Percentiles rank a stretch among this genome's conserved stretches.
These are phyloP conservation scores for Epirrhoe alternata DNA, from an alignment of 2,888 invertebrate genomes.

Conservation along the genomic window DNA sequence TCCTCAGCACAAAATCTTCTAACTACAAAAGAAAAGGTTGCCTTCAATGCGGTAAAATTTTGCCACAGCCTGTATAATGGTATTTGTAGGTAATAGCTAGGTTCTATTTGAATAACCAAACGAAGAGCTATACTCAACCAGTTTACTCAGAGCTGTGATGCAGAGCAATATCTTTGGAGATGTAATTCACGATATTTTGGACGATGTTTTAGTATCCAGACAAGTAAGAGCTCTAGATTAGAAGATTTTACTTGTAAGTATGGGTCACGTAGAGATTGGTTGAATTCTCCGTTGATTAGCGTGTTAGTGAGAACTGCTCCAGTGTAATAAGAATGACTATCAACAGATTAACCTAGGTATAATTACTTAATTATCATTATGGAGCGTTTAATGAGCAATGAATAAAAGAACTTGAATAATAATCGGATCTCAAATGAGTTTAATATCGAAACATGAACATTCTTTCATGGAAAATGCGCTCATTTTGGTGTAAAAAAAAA, in stretches of 20 bases:
- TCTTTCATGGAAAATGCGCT: no score
- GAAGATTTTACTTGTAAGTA: conserved; percentile 11
- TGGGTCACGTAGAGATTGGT: conserved; percentile 42
- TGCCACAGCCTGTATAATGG: no score
- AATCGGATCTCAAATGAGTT: no score
- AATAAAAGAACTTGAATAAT: no score
- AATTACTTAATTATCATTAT: conserved; percentile 26
- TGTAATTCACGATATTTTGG: conserved; percentile 27
- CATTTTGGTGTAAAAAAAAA: not conserved
- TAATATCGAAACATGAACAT: no score
- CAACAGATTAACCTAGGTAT: conserved; percentile 35
- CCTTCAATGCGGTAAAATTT: no score
- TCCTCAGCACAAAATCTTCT: no score
- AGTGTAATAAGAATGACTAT: conserved; percentile 45
- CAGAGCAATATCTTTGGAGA: not conserved
- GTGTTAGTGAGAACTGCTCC: conserved; percentile 50
- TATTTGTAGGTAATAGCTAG: not conserved
- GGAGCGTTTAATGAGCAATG: not conserved
- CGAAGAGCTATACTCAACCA: conserved; percentile 1
- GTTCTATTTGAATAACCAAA: conserved; percentile 6
- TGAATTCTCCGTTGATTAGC: conserved; percentile 46
- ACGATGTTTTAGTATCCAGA: conserved; percentile 9
- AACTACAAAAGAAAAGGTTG: no score
- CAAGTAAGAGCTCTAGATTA: conserved; percentile 33
- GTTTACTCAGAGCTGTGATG: conserved; percentile 25